phyloP scores from a whole-genome alignment of 2,797 vertebrate species.

The Chelonia mydas region DNA sequence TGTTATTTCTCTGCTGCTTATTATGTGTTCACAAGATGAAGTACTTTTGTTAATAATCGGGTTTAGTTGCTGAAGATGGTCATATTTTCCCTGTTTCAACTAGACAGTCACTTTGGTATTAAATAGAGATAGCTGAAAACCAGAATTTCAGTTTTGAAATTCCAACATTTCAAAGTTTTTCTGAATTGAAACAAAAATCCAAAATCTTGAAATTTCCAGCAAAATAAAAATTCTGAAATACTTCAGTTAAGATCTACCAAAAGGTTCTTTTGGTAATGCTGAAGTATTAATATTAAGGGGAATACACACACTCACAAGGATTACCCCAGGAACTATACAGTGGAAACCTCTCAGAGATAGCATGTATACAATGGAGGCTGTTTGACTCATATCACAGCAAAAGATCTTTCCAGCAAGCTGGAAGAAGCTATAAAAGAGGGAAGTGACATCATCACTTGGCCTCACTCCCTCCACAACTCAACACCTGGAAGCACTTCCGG shows the following conservation, averaged over 20 bases:
- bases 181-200: neutral
- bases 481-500: too few species aligned
- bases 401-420: too few species aligned
- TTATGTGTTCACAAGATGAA: neutral
- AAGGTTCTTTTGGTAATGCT: neutral
- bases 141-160: neutral
- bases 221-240: neutral
- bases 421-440: too few species aligned
- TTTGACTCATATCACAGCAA: too few species aligned
- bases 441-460: too few species aligned
- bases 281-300: neutral
- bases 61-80: conserved; percentile 13
- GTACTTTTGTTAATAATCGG: conserved; percentile 5
- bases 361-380: too few species aligned
- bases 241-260: neutral
- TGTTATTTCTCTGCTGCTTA: neutral
- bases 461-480: too few species aligned
- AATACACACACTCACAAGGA: too few species aligned
- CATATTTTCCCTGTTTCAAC: neutral
- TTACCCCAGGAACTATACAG: too few species aligned
- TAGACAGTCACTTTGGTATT: neutral
- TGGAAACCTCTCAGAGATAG: too few species aligned
- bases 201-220: neutral
- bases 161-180: conserved; percentile 3
- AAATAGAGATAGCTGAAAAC: neutral